Conservation (phyloP, 2,113 vertebrate genomes). For the Sinosuthora webbiana region DNA sequence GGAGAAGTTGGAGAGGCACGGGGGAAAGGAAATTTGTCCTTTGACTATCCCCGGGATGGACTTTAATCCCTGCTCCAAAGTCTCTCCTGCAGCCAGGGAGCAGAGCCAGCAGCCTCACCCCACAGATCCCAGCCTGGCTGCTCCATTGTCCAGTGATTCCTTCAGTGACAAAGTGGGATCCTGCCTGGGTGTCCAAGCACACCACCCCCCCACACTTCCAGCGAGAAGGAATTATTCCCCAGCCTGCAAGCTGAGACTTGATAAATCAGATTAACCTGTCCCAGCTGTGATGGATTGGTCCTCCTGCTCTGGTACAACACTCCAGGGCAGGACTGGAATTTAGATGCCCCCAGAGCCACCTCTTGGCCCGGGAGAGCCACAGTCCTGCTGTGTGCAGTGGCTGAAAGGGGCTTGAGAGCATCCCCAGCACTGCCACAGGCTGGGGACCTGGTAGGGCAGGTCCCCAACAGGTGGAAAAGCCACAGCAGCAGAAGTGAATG, state of each 20-base stretch:
- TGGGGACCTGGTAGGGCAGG: background rate
- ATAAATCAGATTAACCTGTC: slow-evolving; percentile 20
- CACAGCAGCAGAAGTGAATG: fast-evolving
- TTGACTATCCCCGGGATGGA: background rate
- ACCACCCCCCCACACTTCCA: background rate
- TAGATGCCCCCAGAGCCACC: background rate
- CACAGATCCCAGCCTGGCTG: fast-evolving
- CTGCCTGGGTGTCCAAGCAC: background rate
- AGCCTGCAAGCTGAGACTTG: background rate
- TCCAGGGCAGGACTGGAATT: background rate
- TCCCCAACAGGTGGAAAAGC: background rate
- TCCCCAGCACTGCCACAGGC: fast-evolving
- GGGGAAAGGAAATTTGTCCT: background rate
- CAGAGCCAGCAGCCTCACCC: background rate
- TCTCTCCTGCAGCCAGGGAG: background rate
- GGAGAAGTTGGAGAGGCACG: background rate
- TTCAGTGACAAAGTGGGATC: background rate
- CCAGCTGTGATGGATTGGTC: background rate
- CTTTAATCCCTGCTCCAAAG: background rate
- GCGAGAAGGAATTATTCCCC: background rate
- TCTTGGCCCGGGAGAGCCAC: background rate
- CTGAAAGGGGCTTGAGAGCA: background rate
- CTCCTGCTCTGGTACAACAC: background rate
- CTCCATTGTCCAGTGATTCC: background rate
- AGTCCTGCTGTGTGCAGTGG: background rate